Conservation (phyloP, 64 coral and sea anemone species). For the Acropora yongei region DNA sequence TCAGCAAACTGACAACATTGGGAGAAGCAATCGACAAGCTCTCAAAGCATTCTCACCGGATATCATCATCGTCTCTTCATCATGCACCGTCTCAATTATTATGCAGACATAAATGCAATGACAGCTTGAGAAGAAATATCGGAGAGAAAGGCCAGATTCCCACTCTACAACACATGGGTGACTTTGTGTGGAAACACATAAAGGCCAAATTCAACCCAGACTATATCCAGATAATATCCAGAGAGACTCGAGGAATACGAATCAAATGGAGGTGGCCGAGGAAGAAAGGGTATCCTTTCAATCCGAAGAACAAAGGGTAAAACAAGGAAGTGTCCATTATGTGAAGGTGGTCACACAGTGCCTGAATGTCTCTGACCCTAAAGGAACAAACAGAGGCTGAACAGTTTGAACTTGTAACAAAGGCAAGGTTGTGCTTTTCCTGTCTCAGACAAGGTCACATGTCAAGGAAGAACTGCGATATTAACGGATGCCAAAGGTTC, state of each 20-base stretch:
- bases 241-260: background rate
- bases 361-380: background rate
- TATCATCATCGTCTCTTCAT: conserved; percentile 26
- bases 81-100: conserved; percentile 19
- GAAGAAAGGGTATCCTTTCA: background rate
- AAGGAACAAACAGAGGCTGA: too few species aligned
- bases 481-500: background rate
- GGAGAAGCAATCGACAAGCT: background rate
- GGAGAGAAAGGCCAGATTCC: conserved; percentile 26
- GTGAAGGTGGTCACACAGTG: background rate
- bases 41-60: background rate
- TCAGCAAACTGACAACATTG: background rate
- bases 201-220: conserved; percentile 47
- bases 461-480: conserved; percentile 31
- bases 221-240: conserved; percentile 24
- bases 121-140: conserved; percentile 40
- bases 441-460: conserved; percentile 25
- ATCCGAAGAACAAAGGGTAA: background rate
- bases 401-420: too few species aligned
- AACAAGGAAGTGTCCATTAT: background rate
- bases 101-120: conserved; percentile 54
- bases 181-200: conserved; percentile 39
- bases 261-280: background rate
- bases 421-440: conserved; percentile 10
- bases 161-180: conserved; percentile 23